phyloP scores from a whole-genome alignment of 2,797 vertebrate species.

The Tragelaphus oryx region DNA sequence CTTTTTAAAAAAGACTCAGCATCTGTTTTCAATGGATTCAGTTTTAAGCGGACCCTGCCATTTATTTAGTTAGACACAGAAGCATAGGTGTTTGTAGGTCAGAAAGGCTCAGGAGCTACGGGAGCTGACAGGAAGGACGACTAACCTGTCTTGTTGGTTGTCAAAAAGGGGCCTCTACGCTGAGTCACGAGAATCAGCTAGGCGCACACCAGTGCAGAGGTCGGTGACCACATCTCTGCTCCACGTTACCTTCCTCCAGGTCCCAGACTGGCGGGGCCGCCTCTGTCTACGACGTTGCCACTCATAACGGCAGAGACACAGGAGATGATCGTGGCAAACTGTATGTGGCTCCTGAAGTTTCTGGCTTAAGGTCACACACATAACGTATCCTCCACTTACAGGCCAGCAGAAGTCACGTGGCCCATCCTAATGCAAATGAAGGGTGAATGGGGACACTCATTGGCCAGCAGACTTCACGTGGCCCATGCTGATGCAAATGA shows the following conservation, averaged over 20 bases:
- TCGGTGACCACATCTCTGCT: background rate
- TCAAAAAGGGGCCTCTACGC: background rate
- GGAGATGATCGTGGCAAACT: background rate
- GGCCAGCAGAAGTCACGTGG: background rate
- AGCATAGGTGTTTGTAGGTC: background rate
- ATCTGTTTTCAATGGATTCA: background rate
- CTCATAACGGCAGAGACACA: background rate
- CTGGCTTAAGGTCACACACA: background rate
- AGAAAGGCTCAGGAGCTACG: background rate
- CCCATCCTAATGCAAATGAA: background rate
- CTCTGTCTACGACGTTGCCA: background rate
- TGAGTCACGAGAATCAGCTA: background rate
- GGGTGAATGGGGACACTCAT: too few relatives aligned
- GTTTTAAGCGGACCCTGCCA: background rate
- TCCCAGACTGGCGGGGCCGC: background rate
- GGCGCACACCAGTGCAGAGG: background rate
- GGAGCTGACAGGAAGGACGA: background rate
- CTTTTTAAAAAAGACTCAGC: background rate
- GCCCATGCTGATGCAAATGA: background rate
- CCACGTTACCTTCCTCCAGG: fast-evolving
- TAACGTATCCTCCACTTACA: background rate
- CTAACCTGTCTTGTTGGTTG: background rate
- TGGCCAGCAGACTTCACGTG: background rate
- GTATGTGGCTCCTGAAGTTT: background rate
- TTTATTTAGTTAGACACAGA: background rate